Percentiles rank a stretch among this genome's conserved stretches.
Evolutionary conservation across 1,140 invertebrate species (phyloP).

Genomic region (Drosophila nebulosa): DNA sequence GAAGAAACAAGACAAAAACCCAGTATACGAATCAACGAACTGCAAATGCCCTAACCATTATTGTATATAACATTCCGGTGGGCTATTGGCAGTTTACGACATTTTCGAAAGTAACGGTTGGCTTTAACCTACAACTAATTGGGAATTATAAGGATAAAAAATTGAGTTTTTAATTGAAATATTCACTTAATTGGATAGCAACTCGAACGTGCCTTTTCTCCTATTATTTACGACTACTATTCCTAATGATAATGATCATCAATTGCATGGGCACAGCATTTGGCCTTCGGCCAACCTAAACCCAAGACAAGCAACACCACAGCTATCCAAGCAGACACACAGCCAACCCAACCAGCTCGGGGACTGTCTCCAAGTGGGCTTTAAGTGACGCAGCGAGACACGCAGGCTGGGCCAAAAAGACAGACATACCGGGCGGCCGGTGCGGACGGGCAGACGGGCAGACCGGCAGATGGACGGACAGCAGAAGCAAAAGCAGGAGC

Average conservation of each 20-base stretch:
- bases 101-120: background rate
- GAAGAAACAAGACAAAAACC: background rate
- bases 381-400: constrained; percentile 68
- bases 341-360: constrained; percentile 37
- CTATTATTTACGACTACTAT: background rate
- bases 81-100: background rate
- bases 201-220: background rate
- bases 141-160: background rate
- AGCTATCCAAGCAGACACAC: constrained; percentile 30
- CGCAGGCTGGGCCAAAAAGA: constrained; percentile 63
- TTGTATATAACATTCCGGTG: background rate
- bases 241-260: constrained; percentile 38
- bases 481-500: constrained; percentile 41
- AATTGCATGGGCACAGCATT: constrained; percentile 32
- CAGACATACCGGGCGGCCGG: constrained; percentile 22
- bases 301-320: background rate
- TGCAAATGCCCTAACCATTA: background rate
- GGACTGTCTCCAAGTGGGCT: constrained; percentile 71
- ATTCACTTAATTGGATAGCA: background rate
- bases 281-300: constrained; percentile 9
- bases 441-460: constrained; percentile 26
- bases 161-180: background rate
- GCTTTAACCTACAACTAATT: background rate
- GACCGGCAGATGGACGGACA: constrained; percentile 5
- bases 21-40: constrained; percentile 17